phyloP scores from a whole-genome alignment of 2,113 vertebrate genomes.

The Xenopus tropicalis region UCB_Xtro_10.0 CM004448.2:11040501-11041000 shows the following conservation, averaged over 20 bases:
- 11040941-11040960: not conserved
- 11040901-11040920: conserved; percentile 19
- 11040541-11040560: conserved; percentile 1
- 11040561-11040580: too few relatives aligned
- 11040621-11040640: not conserved
- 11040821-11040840: conserved; percentile 39
- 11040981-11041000: too few relatives aligned
- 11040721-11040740: conserved; percentile 13
- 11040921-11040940: conserved; percentile 29
- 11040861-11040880: conserved; percentile 34
- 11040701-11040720: conserved; percentile 8
- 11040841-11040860: conserved; percentile 37
- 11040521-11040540: conserved; percentile 8
- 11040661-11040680: not conserved
- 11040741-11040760: conserved; percentile 14
- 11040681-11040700: conserved; percentile 3
- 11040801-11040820: conserved; percentile 20
- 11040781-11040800: conserved; percentile 1
- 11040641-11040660: not conserved
- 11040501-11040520: conserved; percentile 21
- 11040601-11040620: not conserved
- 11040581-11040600: too few relatives aligned
- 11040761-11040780: conserved; percentile 10
- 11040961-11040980: conserved; percentile 16
- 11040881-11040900: conserved; percentile 37